Conservation (phyloP, 2,888 invertebrate species). For the Omphaloscelis lunosa region DNA sequence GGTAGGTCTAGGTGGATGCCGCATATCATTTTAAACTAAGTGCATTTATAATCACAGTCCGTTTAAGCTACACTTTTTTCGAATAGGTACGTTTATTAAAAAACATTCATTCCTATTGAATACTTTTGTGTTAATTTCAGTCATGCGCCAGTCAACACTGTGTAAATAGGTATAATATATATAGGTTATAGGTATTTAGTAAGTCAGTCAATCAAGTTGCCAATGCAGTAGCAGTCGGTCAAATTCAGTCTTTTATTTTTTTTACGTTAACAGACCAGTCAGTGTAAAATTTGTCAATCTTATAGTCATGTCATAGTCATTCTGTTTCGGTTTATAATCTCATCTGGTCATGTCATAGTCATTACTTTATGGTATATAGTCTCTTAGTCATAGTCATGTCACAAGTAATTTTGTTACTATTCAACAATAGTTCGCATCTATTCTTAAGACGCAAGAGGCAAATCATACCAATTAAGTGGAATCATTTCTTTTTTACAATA, state of each 20-base stretch:
- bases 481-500: neutral
- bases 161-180: neutral
- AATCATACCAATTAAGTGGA: neutral
- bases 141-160: neutral
- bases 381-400: conserved; percentile 15
- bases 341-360: conserved; percentile 12
- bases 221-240: conserved; percentile 12
- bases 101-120: neutral
- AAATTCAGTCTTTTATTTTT: neutral
- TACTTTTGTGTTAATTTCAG: conserved; percentile 8
- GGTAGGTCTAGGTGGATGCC: neutral
- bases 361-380: neutral
- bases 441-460: neutral
- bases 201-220: neutral
- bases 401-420: conserved; percentile 3
- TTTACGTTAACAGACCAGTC: neutral
- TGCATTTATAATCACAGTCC: neutral
- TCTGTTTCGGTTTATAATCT: neutral
- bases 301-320: conserved; percentile 12
- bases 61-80: neutral
- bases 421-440: neutral
- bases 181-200: neutral
- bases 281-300: neutral
- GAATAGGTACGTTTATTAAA: neutral
- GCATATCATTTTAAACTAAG: neutral